Base-by-base conservation (phyloP, 2,888 invertebrate species). In the Scotopteryx bipunctaria region DNA sequence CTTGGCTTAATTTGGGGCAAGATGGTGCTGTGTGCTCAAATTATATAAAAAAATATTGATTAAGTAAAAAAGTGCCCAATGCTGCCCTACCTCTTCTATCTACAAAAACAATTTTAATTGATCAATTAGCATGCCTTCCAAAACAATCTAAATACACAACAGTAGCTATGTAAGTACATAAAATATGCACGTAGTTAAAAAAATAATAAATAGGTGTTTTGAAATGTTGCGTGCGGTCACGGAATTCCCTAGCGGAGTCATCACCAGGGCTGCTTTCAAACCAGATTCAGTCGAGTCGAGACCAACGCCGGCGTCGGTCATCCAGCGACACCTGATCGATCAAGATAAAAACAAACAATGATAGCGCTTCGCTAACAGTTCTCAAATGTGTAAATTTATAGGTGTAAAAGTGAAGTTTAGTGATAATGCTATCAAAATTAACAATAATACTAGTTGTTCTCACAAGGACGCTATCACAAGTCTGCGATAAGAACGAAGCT, bases 181-280 rank as follows among this genome's bases (percentile, higher is more conserved):
- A n/a, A n/a, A n/a, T n/a, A n/a, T n/a, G n/a, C n/a, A 33, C 35
- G 15, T 5, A 17, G 8, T 5, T 27, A 9, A 21, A 15, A 5
- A 14, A 17, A 3, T 16, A 35, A 19, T 6, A 16, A 32, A 41
- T 21, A 9, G 1, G 11, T 45, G 35, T 48, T 47, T 16, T 44
- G 44, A 37, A 19, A 37, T 25, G 27, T 47, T 53, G 55, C 58
- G 61, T 61, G 59, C 40, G 43, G 35, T 36, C 23, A 35, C 37
- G 74, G 76, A 69, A 75, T 73, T 76, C 73, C 78, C 77, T 74
- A 57, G 57, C 59, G 17, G 71, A 71, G 61, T 71, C 72, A 70
- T 64, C 56, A 27, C 1, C 23, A 66, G 37, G 45, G 50, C 53
- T 35, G 31, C 52, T 61, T 51, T 51, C 51, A 55, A 55, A 31